Conservation (phyloP, 2,113 vertebrate species). For the Colossoma macropomum region DNA sequence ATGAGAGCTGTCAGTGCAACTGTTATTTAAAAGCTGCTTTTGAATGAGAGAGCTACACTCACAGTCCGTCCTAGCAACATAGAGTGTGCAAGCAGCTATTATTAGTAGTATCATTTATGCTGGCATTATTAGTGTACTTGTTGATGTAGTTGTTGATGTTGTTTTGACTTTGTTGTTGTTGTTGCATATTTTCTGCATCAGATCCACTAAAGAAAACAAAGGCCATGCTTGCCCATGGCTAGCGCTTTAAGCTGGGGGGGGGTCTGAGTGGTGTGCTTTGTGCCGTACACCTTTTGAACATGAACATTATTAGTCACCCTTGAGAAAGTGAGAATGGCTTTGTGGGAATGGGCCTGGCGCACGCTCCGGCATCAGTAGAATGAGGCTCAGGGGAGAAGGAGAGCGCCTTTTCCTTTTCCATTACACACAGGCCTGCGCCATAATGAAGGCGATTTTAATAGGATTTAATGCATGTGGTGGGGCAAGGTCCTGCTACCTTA, state of each 20-base stretch:
- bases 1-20: no score
- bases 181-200: neutral
- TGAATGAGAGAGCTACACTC: no score
- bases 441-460: conserved; percentile 67
- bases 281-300: conserved; percentile 38
- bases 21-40: no score
- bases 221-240: neutral
- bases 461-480: conserved; percentile 67
- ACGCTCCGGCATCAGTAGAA: conserved; percentile 58
- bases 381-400: conserved; percentile 58
- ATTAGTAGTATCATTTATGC: neutral
- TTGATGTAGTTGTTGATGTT: neutral
- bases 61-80: no score
- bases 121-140: neutral
- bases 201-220: neutral
- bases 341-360: conserved; percentile 49
- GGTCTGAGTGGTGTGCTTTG: conserved; percentile 19
- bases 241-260: neutral
- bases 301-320: conserved; percentile 60
- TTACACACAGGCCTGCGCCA: conserved; percentile 52
- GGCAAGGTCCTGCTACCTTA: conserved; percentile 58
- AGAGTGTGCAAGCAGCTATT: neutral
- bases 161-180: neutral
- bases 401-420: conserved; percentile 56
- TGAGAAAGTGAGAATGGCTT: conserved; percentile 59